phyloP scores from a whole-genome alignment of 2,113 vertebrate species.

The Cephalopterus ornatus region DNA sequence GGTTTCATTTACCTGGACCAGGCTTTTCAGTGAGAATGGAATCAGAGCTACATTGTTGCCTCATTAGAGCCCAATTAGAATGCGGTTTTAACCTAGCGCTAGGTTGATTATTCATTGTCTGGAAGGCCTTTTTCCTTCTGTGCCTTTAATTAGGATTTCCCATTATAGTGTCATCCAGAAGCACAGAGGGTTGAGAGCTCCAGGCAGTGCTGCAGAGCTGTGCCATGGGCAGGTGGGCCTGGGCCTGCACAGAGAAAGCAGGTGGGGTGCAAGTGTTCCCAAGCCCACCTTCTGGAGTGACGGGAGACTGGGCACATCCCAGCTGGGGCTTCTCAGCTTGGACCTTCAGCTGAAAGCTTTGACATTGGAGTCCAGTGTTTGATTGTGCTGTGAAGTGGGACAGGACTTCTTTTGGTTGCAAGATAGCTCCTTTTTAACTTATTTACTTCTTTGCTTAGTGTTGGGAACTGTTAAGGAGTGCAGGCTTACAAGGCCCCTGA shows the following conservation, averaged over 20 bases:
- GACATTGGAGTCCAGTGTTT: neutral
- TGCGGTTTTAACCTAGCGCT: neutral
- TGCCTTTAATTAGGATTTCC: slow-evolving; percentile 13
- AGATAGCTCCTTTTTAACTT: neutral
- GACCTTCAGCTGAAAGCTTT: neutral
- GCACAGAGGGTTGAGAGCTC: neutral
- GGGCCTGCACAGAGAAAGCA: accelerated
- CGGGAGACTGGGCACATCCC: accelerated
- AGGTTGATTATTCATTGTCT: slow-evolving; percentile 20
- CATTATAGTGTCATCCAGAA: neutral
- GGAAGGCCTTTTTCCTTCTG: slow-evolving; percentile 30
- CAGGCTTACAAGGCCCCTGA: neutral
- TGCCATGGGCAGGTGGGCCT: neutral
- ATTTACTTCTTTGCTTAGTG: neutral
- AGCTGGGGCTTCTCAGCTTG: neutral
- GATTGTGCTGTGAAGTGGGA: accelerated
- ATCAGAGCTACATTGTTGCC: neutral
- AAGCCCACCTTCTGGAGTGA: accelerated
- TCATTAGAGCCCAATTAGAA: slow-evolving; percentile 26
- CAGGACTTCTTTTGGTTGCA: neutral
- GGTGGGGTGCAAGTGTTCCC: accelerated
- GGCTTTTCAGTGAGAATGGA: neutral
- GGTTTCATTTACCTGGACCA: slow-evolving; percentile 11
- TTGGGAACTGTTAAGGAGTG: neutral
- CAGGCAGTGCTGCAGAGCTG: accelerated